Base-by-base conservation (phyloP, 2,113 vertebrate species). In the Promerops cafer region DNA sequence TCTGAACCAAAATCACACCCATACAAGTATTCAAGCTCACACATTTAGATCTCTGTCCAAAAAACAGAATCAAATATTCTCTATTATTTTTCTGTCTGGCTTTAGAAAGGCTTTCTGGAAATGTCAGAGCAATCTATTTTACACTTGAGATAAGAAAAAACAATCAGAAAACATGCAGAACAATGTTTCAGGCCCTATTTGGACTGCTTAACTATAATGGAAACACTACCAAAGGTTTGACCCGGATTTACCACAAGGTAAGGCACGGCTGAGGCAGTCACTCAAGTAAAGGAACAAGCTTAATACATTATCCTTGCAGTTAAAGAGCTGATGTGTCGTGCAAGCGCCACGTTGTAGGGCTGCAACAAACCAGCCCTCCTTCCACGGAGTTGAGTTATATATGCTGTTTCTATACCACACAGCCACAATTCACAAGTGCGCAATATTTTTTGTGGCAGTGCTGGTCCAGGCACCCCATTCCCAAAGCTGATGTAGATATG, bases 31-130 rank as follows among this genome's bases (percentile, higher is more conserved):
- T 96, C 78, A 77, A 95, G 70, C n/a, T 92, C 66, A 86, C 45
- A 70, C 54, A 68, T 83, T 90, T 76, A 79, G 84, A 83, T 89
- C 75, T 87, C 53, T 3, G 12, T 95, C 95, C 96, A 97, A 97
- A 75, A 91, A 95, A 19, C 57, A 88, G 80, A 87, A 96, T 85
- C 61, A 96, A 91, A 86, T 76, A 94, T 69, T 94, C 31, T 83
- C 52, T 81, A 89, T 93, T 94, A 95, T 91, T 96, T 70, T 92
- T 95, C 76, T 95, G 66, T 89, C 72, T 95, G 92, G 60, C 72
- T 79, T 93, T 86, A 83, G 40, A 84, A 86, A 83, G 83, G 42
- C 31, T 90, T 96, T 86, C 85, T 97, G 79, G 76, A 96, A 96
- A 94, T 63, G 61, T 96, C 80, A 93, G 56, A 74, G 60, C 89